phyloP scores from a whole-genome alignment of 2,888 invertebrate genomes.

The Saturnia japonica region DNA sequence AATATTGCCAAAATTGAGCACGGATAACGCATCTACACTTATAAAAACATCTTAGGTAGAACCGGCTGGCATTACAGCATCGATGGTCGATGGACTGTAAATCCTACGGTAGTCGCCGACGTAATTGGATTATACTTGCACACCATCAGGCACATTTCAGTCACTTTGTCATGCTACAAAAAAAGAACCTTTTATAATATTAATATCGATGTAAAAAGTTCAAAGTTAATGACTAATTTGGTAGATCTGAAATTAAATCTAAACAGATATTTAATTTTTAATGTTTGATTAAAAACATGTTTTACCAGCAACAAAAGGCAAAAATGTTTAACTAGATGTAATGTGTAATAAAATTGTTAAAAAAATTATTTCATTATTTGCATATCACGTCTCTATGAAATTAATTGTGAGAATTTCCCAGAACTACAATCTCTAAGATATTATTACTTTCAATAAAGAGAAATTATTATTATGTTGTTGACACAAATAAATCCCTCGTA shows the following conservation, averaged over 20 bases:
- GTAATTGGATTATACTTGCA: too few species aligned
- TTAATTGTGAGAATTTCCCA: background rate
- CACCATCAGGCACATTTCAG: too few species aligned
- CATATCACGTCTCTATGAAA: background rate
- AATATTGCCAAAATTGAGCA: too few species aligned
- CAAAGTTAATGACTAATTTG: background rate
- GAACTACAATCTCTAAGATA: background rate
- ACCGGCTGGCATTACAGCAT: too few species aligned
- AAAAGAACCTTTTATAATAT: too few species aligned
- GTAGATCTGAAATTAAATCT: background rate
- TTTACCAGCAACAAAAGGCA: background rate
- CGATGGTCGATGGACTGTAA: too few species aligned
- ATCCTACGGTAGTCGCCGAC: too few species aligned
- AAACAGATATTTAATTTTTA: background rate
- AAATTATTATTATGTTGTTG: background rate
- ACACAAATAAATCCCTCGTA: background rate
- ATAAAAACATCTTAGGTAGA: too few species aligned
- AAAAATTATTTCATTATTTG: background rate
- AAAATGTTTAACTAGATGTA: background rate
- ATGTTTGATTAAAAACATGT: background rate
- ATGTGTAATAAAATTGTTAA: background rate
- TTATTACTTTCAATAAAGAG: conserved; percentile 7
- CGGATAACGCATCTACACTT: too few species aligned
- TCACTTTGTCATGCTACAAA: too few species aligned
- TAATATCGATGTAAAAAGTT: too few species aligned